These are phyloP conservation scores for Tamandua tetradactyla DNA, from an alignment of 2,797 vertebrate genomes.

Conservation along the genomic window DNA sequence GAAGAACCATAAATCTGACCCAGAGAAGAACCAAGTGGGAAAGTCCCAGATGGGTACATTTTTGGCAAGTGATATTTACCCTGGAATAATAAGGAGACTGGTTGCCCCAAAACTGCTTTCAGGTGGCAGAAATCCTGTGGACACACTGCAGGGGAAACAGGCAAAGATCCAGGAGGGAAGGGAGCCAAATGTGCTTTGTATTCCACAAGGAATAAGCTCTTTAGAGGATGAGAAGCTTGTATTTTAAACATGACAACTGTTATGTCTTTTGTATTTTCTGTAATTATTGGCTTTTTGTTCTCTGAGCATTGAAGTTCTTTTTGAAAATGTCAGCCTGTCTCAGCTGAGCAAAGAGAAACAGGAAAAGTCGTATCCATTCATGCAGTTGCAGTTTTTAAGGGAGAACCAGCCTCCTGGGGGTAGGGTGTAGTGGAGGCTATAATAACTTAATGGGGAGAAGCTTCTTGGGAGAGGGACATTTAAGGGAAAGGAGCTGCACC, in stretches of 20 bases:
- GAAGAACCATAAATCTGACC: neutral
- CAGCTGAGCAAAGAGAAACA: conserved; percentile 54
- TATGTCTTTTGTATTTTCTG: conserved; percentile 62
- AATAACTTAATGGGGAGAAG: neutral
- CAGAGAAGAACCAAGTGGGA: neutral
- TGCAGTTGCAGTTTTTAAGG: conserved; percentile 28
- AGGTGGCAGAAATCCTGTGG: neutral
- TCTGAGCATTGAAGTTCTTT: conserved; percentile 56
- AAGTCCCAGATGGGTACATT: neutral
- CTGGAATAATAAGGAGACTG: neutral
- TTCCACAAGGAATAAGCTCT: neutral
- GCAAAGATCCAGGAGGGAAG: neutral
- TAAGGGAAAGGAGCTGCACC: neutral
- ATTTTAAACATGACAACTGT: conserved; percentile 59
- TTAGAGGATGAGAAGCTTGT: neutral
- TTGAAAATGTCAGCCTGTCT: conserved; percentile 75
- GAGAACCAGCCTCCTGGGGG: neutral
- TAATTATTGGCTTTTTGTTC: conserved; percentile 76
- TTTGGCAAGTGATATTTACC: neutral
- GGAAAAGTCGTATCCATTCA: conserved; percentile 33
- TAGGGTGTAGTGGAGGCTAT: neutral
- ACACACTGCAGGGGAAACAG: neutral
- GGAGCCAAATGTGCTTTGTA: neutral
- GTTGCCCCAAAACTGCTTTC: neutral
- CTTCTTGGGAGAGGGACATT: neutral